A percentile compares a stretch with the other conserved stretches of the same genome.
Evolutionary conservation across 2,797 vertebrate genomes (phyloP).

Genomic region (Dallia pectoralis): DNA sequence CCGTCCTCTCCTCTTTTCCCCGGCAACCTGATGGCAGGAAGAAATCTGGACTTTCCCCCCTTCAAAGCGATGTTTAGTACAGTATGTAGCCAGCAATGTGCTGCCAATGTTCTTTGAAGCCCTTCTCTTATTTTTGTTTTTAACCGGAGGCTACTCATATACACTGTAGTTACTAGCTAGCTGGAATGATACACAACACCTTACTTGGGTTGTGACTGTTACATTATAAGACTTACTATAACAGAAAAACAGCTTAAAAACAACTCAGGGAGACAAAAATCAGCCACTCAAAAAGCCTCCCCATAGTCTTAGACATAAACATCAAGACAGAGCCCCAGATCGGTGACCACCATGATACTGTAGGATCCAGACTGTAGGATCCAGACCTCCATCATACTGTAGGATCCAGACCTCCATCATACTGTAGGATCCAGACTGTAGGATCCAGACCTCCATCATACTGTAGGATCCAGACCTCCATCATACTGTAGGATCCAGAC

Average conservation of each 20-base stretch:
- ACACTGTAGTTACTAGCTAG: neutral
- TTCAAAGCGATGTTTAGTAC: constrained; percentile 69
- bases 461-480: constrained; percentile 43
- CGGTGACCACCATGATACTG: neutral
- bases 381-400: constrained; percentile 60
- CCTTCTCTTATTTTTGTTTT: constrained; percentile 29
- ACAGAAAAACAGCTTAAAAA: neutral
- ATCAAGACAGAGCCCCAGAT: neutral
- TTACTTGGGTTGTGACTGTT: neutral
- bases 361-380: constrained; percentile 10
- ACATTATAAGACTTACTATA: neutral
- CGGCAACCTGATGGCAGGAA: constrained; percentile 90
- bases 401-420: constrained; percentile 51
- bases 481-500: constrained; percentile 17
- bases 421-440: neutral
- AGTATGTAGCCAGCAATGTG: constrained; percentile 63
- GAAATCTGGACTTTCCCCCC: constrained; percentile 69
- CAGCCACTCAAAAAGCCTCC: neutral
- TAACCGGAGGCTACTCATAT: neutral
- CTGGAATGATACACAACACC: neutral
- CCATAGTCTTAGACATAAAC: neutral
- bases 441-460: constrained; percentile 62
- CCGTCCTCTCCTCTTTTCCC: neutral
- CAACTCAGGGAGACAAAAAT: neutral
- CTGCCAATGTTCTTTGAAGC: neutral